Conservation (phyloP, 2,888 invertebrate species). For the Volucella bombylans region DNA sequence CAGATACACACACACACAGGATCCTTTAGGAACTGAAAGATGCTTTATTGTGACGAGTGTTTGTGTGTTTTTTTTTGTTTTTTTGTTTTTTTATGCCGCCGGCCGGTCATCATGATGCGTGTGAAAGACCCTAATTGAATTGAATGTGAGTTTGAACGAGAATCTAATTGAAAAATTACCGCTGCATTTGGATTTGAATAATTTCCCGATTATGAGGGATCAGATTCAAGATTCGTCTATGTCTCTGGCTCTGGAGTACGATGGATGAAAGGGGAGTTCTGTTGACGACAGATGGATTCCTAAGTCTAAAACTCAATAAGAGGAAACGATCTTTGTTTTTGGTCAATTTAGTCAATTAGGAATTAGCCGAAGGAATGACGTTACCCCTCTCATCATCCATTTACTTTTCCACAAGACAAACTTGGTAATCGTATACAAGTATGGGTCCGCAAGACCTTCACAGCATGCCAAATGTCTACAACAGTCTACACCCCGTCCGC, state of each 20-base stretch:
- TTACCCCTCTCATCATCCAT: not conserved
- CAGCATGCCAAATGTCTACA: constrained; percentile 59
- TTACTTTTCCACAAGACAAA: constrained; percentile 21
- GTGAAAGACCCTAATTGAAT: constrained; percentile 72
- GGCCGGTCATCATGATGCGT: constrained; percentile 29
- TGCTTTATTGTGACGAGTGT: constrained; percentile 33
- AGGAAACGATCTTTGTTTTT: constrained; percentile 42
- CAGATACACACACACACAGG: not conserved
- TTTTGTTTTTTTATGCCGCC: not conserved
- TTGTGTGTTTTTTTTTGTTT: no score
- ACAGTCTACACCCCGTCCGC: constrained; percentile 17
- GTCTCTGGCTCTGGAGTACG: not conserved
- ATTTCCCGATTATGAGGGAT: constrained; percentile 63
- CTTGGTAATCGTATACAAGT: constrained; percentile 26
- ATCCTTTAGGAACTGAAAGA: constrained; percentile 1
- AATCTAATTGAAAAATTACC: constrained; percentile 74
- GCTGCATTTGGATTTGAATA: constrained; percentile 66
- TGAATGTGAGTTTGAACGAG: constrained; percentile 72
- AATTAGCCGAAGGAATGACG: not conserved
- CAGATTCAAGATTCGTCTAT: not conserved
- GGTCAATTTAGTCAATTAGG: constrained; percentile 48
- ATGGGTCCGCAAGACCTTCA: not conserved
- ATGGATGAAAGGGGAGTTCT: constrained; percentile 6
- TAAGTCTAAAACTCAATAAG: not conserved
- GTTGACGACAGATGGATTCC: not conserved